Base-by-base conservation (phyloP, 2,888 invertebrate genomes). In the Apodemia mormo region DNA sequence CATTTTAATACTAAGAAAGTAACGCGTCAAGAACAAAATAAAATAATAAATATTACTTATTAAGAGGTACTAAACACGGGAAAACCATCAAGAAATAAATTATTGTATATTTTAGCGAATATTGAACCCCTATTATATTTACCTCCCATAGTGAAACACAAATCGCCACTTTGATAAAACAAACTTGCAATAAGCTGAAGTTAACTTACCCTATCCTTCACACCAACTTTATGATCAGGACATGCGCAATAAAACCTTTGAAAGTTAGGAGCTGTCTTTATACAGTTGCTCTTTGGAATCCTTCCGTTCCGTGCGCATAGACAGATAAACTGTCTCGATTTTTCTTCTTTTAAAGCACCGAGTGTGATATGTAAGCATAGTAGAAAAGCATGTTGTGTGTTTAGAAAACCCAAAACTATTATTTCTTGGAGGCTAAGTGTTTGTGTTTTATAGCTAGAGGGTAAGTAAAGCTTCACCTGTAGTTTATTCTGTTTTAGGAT, bases 331-430 rank as follows among this genome's bases (percentile, higher is more conserved):
- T 76, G 77, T 77, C 76, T 73, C 80, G 78, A 82, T 82, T 86
- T 87, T 82, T 69, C 73, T 73, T 74, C 71, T 70, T 70, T 70
- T 73, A 86, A 83, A 82, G 80, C 82, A 81, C 81, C 82, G 87
- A 82, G 86, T 89, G 86, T 86, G 89, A 81, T 89, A 92, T 90
- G 92, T 92, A 92, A 92, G 92, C 91, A 89, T 90, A 83, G 82
- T 86, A 88, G 86, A 80, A 81, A 82, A 87, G 92, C 91, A 92
- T 92, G 80, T 81, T 89, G 82, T 88, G 87, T 90, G 85, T 89
- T 83, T 92, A 91, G 90, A 84, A 76, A 86, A 76, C 65, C 52
- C 76, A 81, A 78, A 75, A 76, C 76, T 77, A 76, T 79, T 81
- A 76, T 79, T 78, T 80, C 81, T 82, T 82, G 82, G 80, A 82